These are phyloP conservation scores for Rhinella marina DNA, from an alignment of 2,797 vertebrate species.

Conservation along the genomic window DNA sequence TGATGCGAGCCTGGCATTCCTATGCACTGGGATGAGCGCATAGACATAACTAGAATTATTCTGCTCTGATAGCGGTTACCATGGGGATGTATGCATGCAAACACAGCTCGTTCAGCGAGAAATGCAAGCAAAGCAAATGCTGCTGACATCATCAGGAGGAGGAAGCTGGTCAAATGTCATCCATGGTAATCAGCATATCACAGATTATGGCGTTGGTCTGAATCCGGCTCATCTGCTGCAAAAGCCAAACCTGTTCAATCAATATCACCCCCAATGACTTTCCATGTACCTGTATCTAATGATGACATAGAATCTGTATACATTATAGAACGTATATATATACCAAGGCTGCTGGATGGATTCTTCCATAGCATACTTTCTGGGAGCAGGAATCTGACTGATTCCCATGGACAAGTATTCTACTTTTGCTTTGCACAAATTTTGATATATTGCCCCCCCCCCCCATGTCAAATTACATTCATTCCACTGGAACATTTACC, in stretches of 20 bases:
- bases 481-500: too few relatives aligned
- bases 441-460: too few relatives aligned
- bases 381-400: too few relatives aligned
- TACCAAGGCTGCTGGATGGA: too few relatives aligned
- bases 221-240: background rate
- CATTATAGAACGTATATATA: too few relatives aligned
- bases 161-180: background rate
- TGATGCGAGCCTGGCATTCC: background rate
- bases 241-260: background rate
- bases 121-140: slow-evolving; percentile 1
- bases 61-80: background rate
- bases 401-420: too few relatives aligned
- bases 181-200: background rate
- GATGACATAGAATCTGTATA: too few relatives aligned
- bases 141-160: background rate
- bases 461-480: too few relatives aligned
- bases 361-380: too few relatives aligned
- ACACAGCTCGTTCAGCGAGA: slow-evolving; percentile 1
- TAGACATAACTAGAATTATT: background rate
- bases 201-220: background rate
- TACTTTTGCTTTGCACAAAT: too few relatives aligned
- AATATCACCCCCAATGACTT: too few relatives aligned
- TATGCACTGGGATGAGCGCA: background rate
- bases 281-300: too few relatives aligned
- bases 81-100: slow-evolving; percentile 32